Percentiles rank a stretch among this genome's conserved stretches.
Evolutionary conservation across 2,888 invertebrate species (phyloP).

Genomic region (Gerris lacustris): DNA sequence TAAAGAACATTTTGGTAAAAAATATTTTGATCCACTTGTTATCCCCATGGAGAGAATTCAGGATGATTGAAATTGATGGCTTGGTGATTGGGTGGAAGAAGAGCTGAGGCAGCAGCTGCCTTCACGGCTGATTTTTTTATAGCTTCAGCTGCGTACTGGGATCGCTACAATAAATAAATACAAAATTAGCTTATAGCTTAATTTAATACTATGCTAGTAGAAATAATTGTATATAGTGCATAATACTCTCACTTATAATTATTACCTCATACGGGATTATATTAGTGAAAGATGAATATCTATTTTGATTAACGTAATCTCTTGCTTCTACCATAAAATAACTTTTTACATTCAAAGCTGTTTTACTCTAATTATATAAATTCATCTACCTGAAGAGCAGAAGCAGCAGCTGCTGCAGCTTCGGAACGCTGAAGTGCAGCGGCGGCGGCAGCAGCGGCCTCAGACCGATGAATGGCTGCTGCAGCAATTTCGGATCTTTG

Average conservation of each 20-base stretch:
- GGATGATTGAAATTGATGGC: constrained; percentile 30
- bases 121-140: constrained; percentile 34
- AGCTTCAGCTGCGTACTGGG: constrained; percentile 28
- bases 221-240: neutral
- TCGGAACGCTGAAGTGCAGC: constrained; percentile 46
- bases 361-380: too few species aligned
- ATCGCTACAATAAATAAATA: constrained; percentile 18
- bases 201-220: neutral
- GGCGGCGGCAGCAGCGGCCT: constrained; percentile 28
- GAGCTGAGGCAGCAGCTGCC: constrained; percentile 36
- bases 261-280: constrained; percentile 1
- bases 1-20: too few species aligned
- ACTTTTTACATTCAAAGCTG: too few species aligned
- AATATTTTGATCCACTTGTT: neutral
- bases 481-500: constrained; percentile 46
- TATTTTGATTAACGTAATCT: neutral
- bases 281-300: too few species aligned
- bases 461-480: constrained; percentile 41
- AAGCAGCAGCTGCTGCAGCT: constrained; percentile 52
- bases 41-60: constrained; percentile 21
- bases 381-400: constrained; percentile 42
- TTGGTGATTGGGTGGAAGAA: constrained; percentile 30
- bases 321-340: neutral
- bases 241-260: neutral
- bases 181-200: neutral